Percentiles rank a stretch among this genome's conserved stretches.
Conservation (phyloP, 2,113 vertebrate species). For the Sylvilagus bachmani region DNA sequence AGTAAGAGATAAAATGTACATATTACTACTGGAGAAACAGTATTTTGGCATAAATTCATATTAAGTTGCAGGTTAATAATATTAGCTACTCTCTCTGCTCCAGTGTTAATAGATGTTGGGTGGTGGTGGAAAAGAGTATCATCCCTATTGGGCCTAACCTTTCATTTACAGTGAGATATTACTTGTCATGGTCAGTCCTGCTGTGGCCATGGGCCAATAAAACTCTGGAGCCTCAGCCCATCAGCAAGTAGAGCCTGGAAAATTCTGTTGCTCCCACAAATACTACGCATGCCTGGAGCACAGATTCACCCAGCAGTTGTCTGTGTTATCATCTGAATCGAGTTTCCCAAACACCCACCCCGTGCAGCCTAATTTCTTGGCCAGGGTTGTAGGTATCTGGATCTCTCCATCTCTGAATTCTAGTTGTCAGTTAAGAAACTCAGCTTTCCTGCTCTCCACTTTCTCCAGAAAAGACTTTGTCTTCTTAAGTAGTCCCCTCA, state of each 20-base stretch:
- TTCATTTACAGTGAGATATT: neutral
- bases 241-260: neutral
- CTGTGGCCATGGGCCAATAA: neutral
- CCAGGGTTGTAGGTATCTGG: neutral
- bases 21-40: neutral
- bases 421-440: neutral
- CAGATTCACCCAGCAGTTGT: neutral
- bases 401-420: neutral
- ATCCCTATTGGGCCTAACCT: neutral
- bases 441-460: neutral
- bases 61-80: neutral
- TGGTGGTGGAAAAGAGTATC: neutral
- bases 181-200: neutral
- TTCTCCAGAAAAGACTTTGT: neutral
- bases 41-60: neutral
- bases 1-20: constrained; percentile 21
- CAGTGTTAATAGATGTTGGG: neutral
- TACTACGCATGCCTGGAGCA: neutral
- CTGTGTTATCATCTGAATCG: neutral
- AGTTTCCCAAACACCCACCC: constrained; percentile 19
- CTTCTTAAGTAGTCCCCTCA: neutral
- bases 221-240: neutral
- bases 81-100: neutral
- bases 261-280: neutral
- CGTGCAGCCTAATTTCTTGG: neutral